Base-by-base conservation (phyloP, 2,113 vertebrate species). In the Gambusia holbrooki region DNA sequence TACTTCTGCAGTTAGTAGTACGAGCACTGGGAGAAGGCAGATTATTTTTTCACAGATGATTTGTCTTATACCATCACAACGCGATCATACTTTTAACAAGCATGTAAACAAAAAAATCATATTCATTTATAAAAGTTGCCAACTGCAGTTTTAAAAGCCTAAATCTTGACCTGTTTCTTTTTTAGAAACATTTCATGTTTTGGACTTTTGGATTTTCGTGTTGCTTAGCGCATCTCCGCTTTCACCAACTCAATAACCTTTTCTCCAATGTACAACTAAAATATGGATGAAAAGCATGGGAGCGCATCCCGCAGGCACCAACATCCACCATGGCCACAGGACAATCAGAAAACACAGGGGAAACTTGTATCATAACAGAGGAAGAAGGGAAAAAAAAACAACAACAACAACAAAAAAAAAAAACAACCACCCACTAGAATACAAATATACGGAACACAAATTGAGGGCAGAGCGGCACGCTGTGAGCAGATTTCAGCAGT, bases 401-500 rank as follows among this genome's bases (percentile, higher is more conserved):
- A 27, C 27, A 27, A 27, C 27, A 27, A 27, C 27, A 37, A n/a
- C 30, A 32, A 32, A 30, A 25, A n/a, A 58, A 63, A 35, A 58
- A 67, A 15, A 60, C 62, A 60, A 40, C 67, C 77, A 82, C 71
- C 60, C 74, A 68, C 65, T 54, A 75, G 76, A 74, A 66, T 79
- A 67, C 30, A 62, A 66, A 80, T 22, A 66, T 45, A 81, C 60
- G 75, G 9, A 74, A 75, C 73, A 79, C 72, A 88, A 80, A 71
- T 51, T 71, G 77, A 78, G 72, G 77, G 63, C 62, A 88, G 70
- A 77, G 75, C 79, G 62, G 85, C 82, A 77, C 65, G 66, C 73
- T 28, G 67, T 60, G 14, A 35, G 67, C 64, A 60, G 73, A 85
- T 80, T 83, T 76, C 61, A 62, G 66, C 71, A 48, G 76, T 42